Conservation (phyloP, 2,797 vertebrate genomes). For the Zalophus californianus region DNA sequence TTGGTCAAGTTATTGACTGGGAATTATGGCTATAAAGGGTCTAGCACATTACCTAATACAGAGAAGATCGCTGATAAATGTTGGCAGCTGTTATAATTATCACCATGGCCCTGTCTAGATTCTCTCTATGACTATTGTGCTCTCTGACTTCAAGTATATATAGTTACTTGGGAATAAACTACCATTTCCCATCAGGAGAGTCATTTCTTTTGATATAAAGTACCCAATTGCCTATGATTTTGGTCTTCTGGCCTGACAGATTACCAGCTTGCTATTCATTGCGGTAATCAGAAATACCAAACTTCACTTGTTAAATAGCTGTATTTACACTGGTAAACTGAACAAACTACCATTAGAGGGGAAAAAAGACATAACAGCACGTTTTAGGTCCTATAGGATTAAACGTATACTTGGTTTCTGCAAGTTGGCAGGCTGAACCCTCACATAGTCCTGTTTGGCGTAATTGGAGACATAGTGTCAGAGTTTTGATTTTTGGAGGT, state of each 20-base stretch:
- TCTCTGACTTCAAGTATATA: not conserved
- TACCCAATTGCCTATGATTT: not conserved
- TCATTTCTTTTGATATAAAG: not conserved
- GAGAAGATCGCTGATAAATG: not conserved
- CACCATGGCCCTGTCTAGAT: not conserved
- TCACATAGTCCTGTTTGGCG: not conserved
- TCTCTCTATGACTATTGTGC: not conserved
- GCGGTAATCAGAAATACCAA: not conserved
- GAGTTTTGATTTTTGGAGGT: not conserved
- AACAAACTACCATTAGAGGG: not conserved
- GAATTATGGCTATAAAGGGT: not conserved
- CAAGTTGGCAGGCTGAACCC: not conserved
- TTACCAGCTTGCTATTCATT: not conserved
- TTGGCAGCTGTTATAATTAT: not conserved
- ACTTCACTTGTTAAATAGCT: not conserved
- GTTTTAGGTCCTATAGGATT: not conserved
- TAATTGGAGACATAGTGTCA: not conserved
- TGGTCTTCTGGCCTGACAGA: not conserved
- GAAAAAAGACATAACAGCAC: accelerated
- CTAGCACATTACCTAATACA: not conserved
- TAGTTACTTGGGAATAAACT: not conserved
- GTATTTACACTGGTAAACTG: not conserved
- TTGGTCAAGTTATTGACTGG: not conserved
- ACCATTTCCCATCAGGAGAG: not conserved
- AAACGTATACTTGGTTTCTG: not conserved